A percentile compares a stretch with the other conserved stretches of the same genome.
These are phyloP conservation scores for Hassar affinis DNA, from an alignment of 2,113 vertebrate genomes.

Conservation along the genomic window DNA sequence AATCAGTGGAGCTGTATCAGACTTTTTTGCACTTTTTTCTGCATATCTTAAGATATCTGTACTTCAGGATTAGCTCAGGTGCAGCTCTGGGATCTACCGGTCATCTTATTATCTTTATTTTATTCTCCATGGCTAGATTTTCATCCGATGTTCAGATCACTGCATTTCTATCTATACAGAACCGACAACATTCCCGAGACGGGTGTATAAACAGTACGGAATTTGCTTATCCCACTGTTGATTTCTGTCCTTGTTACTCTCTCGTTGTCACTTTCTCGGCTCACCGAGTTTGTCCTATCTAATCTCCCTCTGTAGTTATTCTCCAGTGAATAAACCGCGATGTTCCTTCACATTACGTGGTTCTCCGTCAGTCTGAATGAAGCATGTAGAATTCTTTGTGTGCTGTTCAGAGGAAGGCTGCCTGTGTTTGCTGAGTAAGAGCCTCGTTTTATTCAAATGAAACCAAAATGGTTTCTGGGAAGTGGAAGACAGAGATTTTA, in stretches of 20 bases:
- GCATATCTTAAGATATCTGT: background rate
- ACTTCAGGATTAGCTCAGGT: background rate
- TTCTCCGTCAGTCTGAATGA: background rate
- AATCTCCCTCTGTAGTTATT: background rate
- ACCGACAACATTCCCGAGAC: background rate
- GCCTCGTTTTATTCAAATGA: background rate
- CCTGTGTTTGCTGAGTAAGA: slow-evolving; percentile 15
- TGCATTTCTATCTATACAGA: background rate
- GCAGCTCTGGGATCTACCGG: background rate
- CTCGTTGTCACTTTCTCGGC: slow-evolving; percentile 12
- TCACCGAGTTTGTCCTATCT: slow-evolving; percentile 32
- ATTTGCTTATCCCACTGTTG: background rate
- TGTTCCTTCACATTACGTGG: slow-evolving; percentile 6
- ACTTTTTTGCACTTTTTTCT: no score
- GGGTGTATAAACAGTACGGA: background rate
- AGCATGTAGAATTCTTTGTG: background rate
- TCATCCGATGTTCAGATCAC: background rate
- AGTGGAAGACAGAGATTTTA: background rate
- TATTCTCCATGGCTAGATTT: background rate
- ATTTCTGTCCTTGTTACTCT: background rate
- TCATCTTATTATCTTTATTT: background rate
- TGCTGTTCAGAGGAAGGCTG: background rate
- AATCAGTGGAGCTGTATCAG: no score
- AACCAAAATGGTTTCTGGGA: background rate
- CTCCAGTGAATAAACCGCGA: background rate